Evolutionary conservation across 2,888 invertebrate genomes (phyloP).

Genomic region (Papilio demoleus): DNA sequence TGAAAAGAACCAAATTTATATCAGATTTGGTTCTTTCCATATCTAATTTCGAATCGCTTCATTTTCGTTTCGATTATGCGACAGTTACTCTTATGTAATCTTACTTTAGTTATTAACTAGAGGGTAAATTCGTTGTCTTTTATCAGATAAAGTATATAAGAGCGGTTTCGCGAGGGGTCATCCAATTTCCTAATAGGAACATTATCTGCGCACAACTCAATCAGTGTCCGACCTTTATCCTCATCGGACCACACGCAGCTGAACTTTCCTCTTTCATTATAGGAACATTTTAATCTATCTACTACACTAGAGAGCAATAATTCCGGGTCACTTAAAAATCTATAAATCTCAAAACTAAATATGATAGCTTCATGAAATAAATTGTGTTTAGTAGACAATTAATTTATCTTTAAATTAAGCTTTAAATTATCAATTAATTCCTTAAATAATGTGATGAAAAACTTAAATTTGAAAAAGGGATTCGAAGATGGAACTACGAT

Average conservation of each 20-base stretch:
- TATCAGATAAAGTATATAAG: constrained; percentile 18
- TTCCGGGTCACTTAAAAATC: too few species aligned
- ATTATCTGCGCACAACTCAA: constrained; percentile 35
- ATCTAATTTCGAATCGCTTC: background rate
- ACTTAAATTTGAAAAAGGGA: too few species aligned
- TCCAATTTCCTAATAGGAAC: constrained; percentile 36
- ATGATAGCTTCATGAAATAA: too few species aligned
- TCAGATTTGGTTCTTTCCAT: too few species aligned
- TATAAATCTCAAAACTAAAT: too few species aligned
- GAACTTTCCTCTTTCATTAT: constrained; percentile 3
- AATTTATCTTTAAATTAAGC: too few species aligned
- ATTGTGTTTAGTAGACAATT: too few species aligned
- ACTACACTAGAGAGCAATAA: too few species aligned
- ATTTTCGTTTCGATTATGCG: background rate
- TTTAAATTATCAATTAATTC: too few species aligned
- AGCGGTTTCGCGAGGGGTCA: constrained; percentile 5
- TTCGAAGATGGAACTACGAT: too few species aligned
- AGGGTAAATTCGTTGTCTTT: background rate
- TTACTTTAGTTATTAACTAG: background rate
- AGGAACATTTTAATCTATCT: background rate
- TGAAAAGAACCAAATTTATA: too few species aligned
- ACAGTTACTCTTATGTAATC: background rate
- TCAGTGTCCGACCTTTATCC: constrained; percentile 36
- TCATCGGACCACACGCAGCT: constrained; percentile 20
- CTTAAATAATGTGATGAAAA: too few species aligned